Evolutionary conservation across 2,113 vertebrate species (phyloP), one percentile per base, ranked within the genome.

Genomic region (Forbesichthys papilliferus): DNA sequence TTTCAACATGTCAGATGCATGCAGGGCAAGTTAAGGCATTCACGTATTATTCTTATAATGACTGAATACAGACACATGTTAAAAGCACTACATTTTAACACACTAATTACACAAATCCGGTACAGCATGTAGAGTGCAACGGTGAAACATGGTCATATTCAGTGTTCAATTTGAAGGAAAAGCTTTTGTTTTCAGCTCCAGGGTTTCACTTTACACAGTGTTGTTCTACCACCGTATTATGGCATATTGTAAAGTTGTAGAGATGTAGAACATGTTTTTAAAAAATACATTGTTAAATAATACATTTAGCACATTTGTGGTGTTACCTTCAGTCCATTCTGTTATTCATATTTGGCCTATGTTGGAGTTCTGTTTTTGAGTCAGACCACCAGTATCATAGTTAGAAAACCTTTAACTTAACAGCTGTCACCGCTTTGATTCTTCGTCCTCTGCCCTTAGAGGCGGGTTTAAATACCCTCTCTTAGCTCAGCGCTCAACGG

Each of bases 401-500:
- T 27, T 27, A 27, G 27, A 27, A 27, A 27, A 27, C 27, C 27
- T 27, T 27, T 27, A 27, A 27, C 27, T 27, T 27, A 27, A 27
- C 27, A 4, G 9, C 11, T 10, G 18, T 18, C 56, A 11, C 33
- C 33, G 11, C 11, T 58, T 10, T 58, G 27, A 9, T 12, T 33
- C 20, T 12, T 33, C 1, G 7, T 18, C 54, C 18, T 18, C 18
- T 12, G 56, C 56, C 56, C 56, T 33, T 18, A 56, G 42, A 65
- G n/a, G 13, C 47, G 3, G 49, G 12, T 53, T 71, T 66, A 59
- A 61, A 67, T 6, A 14, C 53, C 3, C 13, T 49, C 27, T 27
- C 27, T 27, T 27, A 27, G 27, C 27, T 27, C 27, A 27, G 51
- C 66, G 73, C 66, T 46, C 56, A 62, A 59, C n/a, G 69, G 34